phyloP scores from a whole-genome alignment of 2,888 invertebrate genomes.

The Dastarcus helophoroides region DNA sequence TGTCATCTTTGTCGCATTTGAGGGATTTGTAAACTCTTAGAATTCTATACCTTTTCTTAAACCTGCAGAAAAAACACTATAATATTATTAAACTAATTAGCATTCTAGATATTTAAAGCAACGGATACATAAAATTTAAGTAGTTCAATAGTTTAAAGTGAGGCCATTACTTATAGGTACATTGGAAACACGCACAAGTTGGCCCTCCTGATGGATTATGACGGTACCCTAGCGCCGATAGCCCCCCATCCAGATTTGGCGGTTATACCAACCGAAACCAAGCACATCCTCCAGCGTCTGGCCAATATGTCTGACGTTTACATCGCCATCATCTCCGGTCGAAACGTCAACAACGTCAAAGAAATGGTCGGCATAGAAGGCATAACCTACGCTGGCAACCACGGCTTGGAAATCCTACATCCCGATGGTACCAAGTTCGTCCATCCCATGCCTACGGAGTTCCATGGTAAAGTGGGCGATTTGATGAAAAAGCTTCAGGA shows the following conservation, averaged over 20 bases:
- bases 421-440: conserved; percentile 85
- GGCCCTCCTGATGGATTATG: conserved; percentile 74
- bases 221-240: conserved; percentile 79
- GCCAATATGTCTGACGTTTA: conserved; percentile 79
- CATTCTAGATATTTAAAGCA: too few species aligned
- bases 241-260: conserved; percentile 85
- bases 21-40: too few species aligned
- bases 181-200: conserved; percentile 78
- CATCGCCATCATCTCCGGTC: conserved; percentile 76
- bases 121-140: too few species aligned
- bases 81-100: too few species aligned
- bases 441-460: conserved; percentile 80
- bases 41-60: too few species aligned
- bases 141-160: too few species aligned
- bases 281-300: conserved; percentile 68
- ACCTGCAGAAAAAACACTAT: too few species aligned
- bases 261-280: conserved; percentile 73
- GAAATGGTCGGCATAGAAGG: conserved; percentile 86
- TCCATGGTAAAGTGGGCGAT: conserved; percentile 66
- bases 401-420: conserved; percentile 78
- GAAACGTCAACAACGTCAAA: conserved; percentile 79
- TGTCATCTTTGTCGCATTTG: too few species aligned
- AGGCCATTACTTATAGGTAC: conserved; percentile 45
- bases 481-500: conserved; percentile 71
- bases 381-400: conserved; percentile 83